Conservation (phyloP, 2,888 invertebrate species). For the Neoaliturus tenellus region DNA sequence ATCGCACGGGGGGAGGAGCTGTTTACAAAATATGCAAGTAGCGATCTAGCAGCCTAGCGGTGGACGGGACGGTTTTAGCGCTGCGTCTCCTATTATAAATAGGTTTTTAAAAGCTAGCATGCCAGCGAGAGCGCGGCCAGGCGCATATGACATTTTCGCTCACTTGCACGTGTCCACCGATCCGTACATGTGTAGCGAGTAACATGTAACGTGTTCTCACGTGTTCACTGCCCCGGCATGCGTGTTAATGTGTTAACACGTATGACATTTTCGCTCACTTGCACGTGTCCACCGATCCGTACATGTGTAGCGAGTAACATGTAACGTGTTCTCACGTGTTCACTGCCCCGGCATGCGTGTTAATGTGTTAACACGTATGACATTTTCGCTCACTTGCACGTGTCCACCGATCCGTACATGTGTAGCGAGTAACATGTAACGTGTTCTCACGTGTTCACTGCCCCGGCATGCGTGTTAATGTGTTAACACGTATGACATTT, state of each 20-base stretch:
- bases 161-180: constrained; percentile 11
- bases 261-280: no score
- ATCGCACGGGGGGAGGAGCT: not conserved
- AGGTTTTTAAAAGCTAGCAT: constrained; percentile 39
- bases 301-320: no score
- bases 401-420: no score
- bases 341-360: no score
- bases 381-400: no score
- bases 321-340: no score
- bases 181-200: constrained; percentile 10
- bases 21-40: constrained; percentile 24
- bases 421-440: no score
- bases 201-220: not conserved
- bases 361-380: no score
- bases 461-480: no score
- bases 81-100: constrained; percentile 40
- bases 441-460: no score
- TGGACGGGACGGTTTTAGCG: constrained; percentile 25
- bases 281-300: no score
- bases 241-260: not conserved
- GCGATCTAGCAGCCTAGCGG: not conserved
- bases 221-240: not conserved
- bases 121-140: constrained; percentile 8
- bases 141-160: constrained; percentile 4
- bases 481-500: no score